A percentile compares a stretch with the other conserved stretches of the same genome.
These are phyloP conservation scores for Tenebrosternarchus preto DNA, from an alignment of 2,113 vertebrate species.

Conservation along the genomic window DNA sequence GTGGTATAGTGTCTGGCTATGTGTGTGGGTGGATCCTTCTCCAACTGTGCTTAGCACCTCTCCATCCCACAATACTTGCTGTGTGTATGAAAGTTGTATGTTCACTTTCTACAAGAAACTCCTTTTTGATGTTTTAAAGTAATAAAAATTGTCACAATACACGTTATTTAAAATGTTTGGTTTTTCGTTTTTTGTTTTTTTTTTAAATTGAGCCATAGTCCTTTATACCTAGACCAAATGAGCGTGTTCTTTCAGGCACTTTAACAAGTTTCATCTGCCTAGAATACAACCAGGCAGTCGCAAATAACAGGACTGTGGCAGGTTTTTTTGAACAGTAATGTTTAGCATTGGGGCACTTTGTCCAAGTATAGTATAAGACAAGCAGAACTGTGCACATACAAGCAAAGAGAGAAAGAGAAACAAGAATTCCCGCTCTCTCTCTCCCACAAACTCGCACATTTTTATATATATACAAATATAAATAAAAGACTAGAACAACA, in stretches of 20 bases:
- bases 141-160: slow-evolving; percentile 6
- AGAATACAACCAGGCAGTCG: background rate
- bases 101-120: slow-evolving; percentile 17
- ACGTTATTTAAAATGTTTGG: background rate
- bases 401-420: no score
- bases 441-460: no score
- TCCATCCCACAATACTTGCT: slow-evolving; percentile 24
- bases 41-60: slow-evolving; percentile 38
- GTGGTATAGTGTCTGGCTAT: background rate
- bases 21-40: background rate
- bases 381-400: background rate
- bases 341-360: background rate
- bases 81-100: slow-evolving; percentile 42
- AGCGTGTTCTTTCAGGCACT: background rate
- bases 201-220: background rate
- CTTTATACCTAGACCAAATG: background rate
- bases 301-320: background rate
- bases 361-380: background rate
- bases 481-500: no score
- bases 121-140: slow-evolving; percentile 1
- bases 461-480: no score
- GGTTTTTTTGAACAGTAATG: background rate
- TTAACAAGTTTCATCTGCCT: background rate
- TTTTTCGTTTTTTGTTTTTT: no score
- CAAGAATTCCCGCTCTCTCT: no score